Conservation (phyloP, 1,140 invertebrate species). For the Brevipalpus yothersi region DNA sequence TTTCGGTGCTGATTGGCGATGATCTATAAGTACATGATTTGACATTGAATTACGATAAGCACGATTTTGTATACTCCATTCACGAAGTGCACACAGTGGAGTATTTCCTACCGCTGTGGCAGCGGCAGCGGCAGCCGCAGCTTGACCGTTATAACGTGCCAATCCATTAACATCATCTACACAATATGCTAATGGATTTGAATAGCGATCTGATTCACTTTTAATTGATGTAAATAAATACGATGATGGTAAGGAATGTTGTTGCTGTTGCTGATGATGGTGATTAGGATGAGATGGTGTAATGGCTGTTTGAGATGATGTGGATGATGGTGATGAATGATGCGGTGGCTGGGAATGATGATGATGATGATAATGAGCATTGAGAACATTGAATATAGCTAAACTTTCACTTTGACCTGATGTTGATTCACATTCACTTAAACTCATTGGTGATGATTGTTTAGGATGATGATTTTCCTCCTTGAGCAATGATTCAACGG, state of each 20-base stretch:
- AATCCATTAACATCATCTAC: too few species aligned
- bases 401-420: not conserved
- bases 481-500: not conserved
- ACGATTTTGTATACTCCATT: not conserved
- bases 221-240: not conserved
- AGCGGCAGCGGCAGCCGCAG: not conserved
- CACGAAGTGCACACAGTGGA: not conserved
- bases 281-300: too few species aligned
- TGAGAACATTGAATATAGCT: not conserved
- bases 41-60: not conserved
- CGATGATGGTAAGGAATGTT: not conserved
- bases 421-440: too few species aligned
- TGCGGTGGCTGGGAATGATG: too few species aligned
- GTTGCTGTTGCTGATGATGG: not conserved
- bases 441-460: too few species aligned
- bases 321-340: too few species aligned
- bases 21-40: not conserved
- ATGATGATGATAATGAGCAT: not conserved
- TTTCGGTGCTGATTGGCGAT: not conserved
- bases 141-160: not conserved
- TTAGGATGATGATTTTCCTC: not conserved
- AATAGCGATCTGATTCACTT: not conserved
- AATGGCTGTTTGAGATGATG: too few species aligned
- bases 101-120: not conserved
- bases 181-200: too few species aligned